phyloP scores from a whole-genome alignment of 2,113 vertebrate species.

The Cephalopterus ornatus region DNA sequence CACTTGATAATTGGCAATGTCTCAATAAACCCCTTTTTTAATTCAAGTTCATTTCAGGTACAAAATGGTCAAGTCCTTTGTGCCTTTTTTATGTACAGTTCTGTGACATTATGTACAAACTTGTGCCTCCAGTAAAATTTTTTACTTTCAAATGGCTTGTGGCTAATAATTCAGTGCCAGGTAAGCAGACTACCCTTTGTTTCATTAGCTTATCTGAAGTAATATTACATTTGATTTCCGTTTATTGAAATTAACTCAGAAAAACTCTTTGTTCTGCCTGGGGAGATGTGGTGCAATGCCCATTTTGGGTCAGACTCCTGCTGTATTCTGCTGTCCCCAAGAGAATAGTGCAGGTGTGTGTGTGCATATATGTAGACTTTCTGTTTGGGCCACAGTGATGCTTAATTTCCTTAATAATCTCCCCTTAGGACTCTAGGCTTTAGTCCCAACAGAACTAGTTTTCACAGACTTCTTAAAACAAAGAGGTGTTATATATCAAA shows the following conservation, averaged over 20 bases:
- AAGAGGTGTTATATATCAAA: background rate
- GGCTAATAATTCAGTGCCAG: background rate
- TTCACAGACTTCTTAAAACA: background rate
- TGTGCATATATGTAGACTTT: background rate
- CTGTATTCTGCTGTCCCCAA: background rate
- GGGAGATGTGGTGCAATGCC: background rate
- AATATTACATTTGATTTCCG: background rate
- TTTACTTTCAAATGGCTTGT: background rate
- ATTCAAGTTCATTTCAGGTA: background rate
- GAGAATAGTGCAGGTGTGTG: background rate
- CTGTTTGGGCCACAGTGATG: background rate
- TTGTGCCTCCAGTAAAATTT: background rate
- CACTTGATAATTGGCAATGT: background rate
- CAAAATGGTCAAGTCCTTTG: background rate
- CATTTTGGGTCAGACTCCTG: background rate
- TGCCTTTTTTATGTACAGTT: background rate
- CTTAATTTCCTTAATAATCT: background rate
- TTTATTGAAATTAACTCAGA: background rate
- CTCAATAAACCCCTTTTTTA: background rate
- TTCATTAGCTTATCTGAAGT: background rate
- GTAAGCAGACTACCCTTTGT: background rate
- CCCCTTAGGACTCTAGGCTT: background rate
- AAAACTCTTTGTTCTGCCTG: background rate
- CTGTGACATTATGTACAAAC: background rate
- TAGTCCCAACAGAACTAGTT: background rate